These are phyloP conservation scores for Proisotoma minuta DNA, from an alignment of 2,888 invertebrate genomes.

Conservation along the genomic window DNA sequence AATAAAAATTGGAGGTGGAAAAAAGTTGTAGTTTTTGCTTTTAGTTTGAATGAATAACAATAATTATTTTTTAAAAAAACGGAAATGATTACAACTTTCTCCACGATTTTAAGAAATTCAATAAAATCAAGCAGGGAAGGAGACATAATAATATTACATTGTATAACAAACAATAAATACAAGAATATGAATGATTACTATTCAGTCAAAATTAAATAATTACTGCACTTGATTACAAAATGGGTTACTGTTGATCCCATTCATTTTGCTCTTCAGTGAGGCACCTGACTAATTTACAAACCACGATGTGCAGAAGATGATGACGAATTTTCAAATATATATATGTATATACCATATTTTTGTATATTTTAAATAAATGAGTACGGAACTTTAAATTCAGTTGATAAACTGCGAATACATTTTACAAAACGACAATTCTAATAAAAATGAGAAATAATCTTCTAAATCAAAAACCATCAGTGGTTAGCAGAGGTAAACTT, in stretches of 20 bases:
- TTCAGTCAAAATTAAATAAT: slow-evolving; percentile 10
- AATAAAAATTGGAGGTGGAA: too few species aligned
- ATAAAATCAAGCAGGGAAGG: neutral
- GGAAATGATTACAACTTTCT: too few species aligned
- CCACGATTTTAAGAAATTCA: too few species aligned
- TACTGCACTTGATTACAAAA: neutral
- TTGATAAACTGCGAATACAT: too few species aligned
- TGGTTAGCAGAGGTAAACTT: neutral
- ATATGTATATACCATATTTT: neutral
- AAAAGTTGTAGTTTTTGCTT: too few species aligned
- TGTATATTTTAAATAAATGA: neutral
- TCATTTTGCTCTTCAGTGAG: neutral
- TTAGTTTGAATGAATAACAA: too few species aligned
- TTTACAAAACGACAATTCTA: neutral
- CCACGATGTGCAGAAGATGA: neutral
- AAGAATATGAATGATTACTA: slow-evolving; percentile 14
- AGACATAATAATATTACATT: too few species aligned
- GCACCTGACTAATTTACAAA: neutral
- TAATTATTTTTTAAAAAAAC: too few species aligned
- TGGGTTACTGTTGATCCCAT: neutral
- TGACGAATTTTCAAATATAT: neutral
- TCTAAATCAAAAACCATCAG: neutral
- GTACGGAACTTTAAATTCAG: slow-evolving; percentile 2
- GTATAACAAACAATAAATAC: slow-evolving; percentile 12
- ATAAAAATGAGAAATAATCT: neutral